Evolutionary conservation across 2,113 vertebrate genomes (phyloP), one percentile per base, ranked within the genome.

Genomic region (Xiphias gladius): DNA sequence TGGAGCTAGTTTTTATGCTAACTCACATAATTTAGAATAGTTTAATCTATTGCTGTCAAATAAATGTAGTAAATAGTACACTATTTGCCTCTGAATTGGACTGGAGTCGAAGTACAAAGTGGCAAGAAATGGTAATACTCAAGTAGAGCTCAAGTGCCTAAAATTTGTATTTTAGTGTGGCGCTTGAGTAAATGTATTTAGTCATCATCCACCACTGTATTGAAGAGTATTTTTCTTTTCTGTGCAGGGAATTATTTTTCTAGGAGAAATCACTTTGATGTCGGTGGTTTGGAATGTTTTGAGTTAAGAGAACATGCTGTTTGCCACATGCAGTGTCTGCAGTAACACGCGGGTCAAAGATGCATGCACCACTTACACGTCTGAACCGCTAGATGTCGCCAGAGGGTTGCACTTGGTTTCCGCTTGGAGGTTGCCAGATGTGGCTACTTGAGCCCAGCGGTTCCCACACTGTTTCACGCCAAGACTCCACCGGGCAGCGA

Each of bases 381-480:
- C 5, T 24, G 0, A 0, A 57, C 30, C 93, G 85, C 83, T 67
- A 91, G 92, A 76, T 89, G 93, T 83, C 83, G 20, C 77, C 69
- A 85, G n/a, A 78, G 73, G 7, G 7, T 13, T 14, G 14, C 8
- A 61, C 0, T 63, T 68, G 17, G 5, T 57, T 2, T 43, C 32
- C 24, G 50, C 41, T 5, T 0, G 22, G 20, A 32, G 39, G 13
- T 5, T 71, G 72, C 41, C 73, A 85, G 62, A 73, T 43, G 73
- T 76, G 59, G 66, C 35, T 1, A 3, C 35, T 58, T 39, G 1
- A 52, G 32, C 9, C 35, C n/a, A 17, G 37, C 13, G 24, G 30
- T 43, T 52, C 30, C 16, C 22, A 35, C 24, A 57, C 11, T 12
- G 59, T 73, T 57, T 24, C 28, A 48, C 52, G 2, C 39, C 39